Conservation (phyloP, 2,888 invertebrate genomes). For the Cerastoderma edule region DNA sequence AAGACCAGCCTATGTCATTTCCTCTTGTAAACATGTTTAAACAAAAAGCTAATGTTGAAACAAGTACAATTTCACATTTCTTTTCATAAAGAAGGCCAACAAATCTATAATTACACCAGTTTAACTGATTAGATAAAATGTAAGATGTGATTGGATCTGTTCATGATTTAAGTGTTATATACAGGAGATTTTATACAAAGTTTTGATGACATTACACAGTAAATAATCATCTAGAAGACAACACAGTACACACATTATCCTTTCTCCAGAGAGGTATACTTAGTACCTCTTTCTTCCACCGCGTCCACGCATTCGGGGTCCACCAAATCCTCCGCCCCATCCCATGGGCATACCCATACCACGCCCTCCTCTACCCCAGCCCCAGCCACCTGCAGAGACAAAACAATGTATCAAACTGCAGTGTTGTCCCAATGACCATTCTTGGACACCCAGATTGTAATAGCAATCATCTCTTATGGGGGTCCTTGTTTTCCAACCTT, state of each 20-base stretch:
- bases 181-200: not conserved
- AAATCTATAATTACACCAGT: too few relatives aligned
- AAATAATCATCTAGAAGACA: not conserved
- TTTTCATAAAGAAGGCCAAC: too few relatives aligned
- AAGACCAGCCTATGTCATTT: too few relatives aligned
- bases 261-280: not conserved
- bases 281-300: conserved; percentile 45
- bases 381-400: conserved; percentile 38
- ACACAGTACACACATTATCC: not conserved
- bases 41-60: too few relatives aligned
- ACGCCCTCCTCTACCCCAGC: conserved; percentile 26
- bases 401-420: not conserved
- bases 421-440: not conserved
- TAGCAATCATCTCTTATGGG: too few relatives aligned
- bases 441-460: too few relatives aligned
- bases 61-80: too few relatives aligned
- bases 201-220: not conserved
- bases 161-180: not conserved
- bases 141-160: too few relatives aligned
- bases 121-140: too few relatives aligned
- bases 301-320: conserved; percentile 49
- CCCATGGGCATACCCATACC: conserved; percentile 38
- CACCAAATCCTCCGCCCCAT: conserved; percentile 37
- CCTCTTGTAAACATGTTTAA: too few relatives aligned
- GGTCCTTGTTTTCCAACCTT: too few relatives aligned